Percentiles rank a stretch among this genome's conserved stretches.
Evolutionary conservation across 2,113 vertebrate genomes (phyloP).

Genomic region (Myanophis thanlyinensis): DNA sequence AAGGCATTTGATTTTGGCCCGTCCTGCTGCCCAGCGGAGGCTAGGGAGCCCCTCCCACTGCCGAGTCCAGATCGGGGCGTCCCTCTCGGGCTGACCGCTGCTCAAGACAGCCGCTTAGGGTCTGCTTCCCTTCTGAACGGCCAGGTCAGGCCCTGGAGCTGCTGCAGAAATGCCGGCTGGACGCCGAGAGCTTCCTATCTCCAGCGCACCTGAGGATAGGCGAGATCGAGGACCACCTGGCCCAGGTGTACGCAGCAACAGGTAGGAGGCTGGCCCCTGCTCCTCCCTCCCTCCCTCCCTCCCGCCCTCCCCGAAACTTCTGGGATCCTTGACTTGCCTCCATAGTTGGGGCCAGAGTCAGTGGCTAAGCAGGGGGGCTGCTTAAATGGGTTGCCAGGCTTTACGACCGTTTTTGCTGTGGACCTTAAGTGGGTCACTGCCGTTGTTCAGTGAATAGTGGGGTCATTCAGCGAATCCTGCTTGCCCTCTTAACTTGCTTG

Average conservation of each 20-base stretch:
- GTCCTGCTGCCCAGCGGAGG: neutral
- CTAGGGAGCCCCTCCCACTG: neutral
- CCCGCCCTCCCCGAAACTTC: neutral
- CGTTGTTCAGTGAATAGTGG: too few relatives aligned
- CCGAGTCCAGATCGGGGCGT: neutral
- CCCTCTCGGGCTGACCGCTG: neutral
- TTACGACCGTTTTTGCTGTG: neutral
- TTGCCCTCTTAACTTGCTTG: neutral
- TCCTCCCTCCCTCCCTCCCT: too few relatives aligned
- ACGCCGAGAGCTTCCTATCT: conserved; percentile 73
- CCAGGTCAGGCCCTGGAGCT: conserved; percentile 74
- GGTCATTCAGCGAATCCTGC: neutral
- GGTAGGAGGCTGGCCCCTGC: conserved; percentile 66
- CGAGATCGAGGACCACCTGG: conserved; percentile 80
- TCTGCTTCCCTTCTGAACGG: neutral
- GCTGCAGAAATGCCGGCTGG: conserved; percentile 64
- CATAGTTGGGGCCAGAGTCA: neutral
- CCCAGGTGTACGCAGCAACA: conserved; percentile 78
- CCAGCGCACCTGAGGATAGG: conserved; percentile 79
- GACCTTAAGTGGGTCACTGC: neutral
- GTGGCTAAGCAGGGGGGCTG: neutral
- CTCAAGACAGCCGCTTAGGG: neutral
- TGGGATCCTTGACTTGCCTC: neutral
- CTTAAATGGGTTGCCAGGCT: neutral
- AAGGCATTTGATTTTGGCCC: neutral